Evolutionary conservation across 2,113 vertebrate genomes (phyloP).

Genomic region (Callithrix jacchus): DNA sequence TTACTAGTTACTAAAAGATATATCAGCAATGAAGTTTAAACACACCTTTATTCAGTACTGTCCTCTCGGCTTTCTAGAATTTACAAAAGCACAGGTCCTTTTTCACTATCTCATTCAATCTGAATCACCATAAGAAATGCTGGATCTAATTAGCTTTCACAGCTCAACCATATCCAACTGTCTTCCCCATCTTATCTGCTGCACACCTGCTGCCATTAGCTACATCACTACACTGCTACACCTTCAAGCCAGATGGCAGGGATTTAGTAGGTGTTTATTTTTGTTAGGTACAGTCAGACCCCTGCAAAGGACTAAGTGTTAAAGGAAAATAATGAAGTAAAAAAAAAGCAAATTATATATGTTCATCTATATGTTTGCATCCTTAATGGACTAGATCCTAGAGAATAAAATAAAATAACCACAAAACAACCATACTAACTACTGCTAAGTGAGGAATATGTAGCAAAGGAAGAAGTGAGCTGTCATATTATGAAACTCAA

Average conservation of each 20-base stretch:
- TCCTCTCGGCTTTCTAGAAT: neutral
- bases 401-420: neutral
- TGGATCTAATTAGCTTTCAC: neutral
- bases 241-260: neutral
- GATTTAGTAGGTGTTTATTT: neutral
- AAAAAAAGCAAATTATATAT: neutral
- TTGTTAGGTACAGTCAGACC: neutral
- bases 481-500: neutral
- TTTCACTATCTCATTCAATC: neutral
- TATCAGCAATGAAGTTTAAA: neutral
- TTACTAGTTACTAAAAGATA: neutral
- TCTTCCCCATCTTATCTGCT: neutral
- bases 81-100: neutral
- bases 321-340: neutral
- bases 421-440: neutral
- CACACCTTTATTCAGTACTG: neutral
- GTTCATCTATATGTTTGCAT: neutral
- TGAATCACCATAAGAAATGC: neutral
- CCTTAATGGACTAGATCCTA: slow-evolving; percentile 6
- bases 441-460: neutral
- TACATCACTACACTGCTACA: neutral
- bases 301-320: slow-evolving; percentile 14
- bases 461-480: slow-evolving; percentile 9
- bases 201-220: neutral
- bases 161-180: neutral